A percentile compares a stretch with the other conserved stretches of the same genome.
phyloP scores from a whole-genome alignment of 2,797 vertebrate species.

The Artibeus lituratus region DNA sequence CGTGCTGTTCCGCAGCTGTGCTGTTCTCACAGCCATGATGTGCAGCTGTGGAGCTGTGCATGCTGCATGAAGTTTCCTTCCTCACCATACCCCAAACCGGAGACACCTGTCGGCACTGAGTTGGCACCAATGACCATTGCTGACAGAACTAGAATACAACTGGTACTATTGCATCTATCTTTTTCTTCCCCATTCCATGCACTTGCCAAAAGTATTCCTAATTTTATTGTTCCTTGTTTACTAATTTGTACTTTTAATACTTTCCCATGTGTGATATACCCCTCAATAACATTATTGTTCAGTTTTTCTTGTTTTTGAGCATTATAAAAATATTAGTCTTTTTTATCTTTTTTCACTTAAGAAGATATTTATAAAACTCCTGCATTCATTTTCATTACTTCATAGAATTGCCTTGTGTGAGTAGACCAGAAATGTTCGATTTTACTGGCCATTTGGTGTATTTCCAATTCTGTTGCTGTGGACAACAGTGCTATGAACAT shows the following conservation, averaged over 20 bases:
- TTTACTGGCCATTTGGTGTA: neutral
- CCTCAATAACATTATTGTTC: neutral
- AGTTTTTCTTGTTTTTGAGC: neutral
- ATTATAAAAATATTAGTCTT: neutral
- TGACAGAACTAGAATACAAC: neutral
- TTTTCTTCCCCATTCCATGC: neutral
- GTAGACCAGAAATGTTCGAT: neutral
- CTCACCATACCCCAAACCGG: neutral
- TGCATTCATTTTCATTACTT: constrained; percentile 14
- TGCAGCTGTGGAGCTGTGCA: too few species aligned
- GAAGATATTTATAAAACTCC: neutral
- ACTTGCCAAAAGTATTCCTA: neutral
- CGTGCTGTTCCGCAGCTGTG: neutral
- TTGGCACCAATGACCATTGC: neutral
- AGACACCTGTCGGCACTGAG: neutral
- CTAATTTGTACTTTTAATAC: neutral
- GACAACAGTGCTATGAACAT: neutral
- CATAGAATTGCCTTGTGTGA: neutral
- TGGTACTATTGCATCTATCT: neutral
- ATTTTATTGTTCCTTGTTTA: neutral
- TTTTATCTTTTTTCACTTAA: neutral
- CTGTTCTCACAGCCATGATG: neutral
- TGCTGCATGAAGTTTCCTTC: neutral
- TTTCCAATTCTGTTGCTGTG: neutral
- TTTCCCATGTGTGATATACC: neutral